Conservation (phyloP, 2,888 invertebrate species). For the Cheilosia impressa region DNA sequence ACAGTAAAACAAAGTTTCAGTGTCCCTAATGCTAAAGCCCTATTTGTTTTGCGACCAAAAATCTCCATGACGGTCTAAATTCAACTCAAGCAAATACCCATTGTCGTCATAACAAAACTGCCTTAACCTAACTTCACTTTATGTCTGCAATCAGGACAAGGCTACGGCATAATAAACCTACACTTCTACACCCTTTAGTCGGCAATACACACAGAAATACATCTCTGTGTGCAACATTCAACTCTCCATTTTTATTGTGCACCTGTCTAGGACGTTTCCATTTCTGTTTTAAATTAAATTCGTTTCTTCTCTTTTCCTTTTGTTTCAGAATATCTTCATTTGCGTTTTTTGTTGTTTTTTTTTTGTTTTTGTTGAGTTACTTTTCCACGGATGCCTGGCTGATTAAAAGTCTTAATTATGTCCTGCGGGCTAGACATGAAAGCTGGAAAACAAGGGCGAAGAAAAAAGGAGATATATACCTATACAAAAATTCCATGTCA, state of each 20-base stretch:
- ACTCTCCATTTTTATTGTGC: conserved; percentile 1
- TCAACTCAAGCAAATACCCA: neutral
- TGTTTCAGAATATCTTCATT: conserved; percentile 48
- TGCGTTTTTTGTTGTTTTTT: conserved; percentile 6
- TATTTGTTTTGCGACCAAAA: neutral
- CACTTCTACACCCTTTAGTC: neutral
- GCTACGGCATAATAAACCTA: conserved; percentile 1
- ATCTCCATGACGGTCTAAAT: neutral
- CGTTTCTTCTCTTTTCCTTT: conserved; percentile 30
- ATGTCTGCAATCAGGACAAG: conserved; percentile 18
- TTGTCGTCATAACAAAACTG: neutral
- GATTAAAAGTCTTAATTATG: conserved; percentile 72
- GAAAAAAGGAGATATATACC: conserved; percentile 1
- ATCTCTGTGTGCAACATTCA: neutral
- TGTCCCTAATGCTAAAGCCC: neutral
- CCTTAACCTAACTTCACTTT: neutral
- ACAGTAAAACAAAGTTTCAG: too few species aligned
- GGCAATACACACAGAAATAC: neutral
- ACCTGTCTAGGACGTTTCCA: conserved; percentile 51
- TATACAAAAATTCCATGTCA: conserved; percentile 43
- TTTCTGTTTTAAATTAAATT: conserved; percentile 60
- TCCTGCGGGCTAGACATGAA: conserved; percentile 59
- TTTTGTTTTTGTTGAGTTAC: conserved; percentile 34
- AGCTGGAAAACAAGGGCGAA: conserved; percentile 12
- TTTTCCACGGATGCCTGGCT: conserved; percentile 57